Base-by-base conservation (phyloP, 2,797 vertebrate genomes). In the Periparus ater region DNA sequence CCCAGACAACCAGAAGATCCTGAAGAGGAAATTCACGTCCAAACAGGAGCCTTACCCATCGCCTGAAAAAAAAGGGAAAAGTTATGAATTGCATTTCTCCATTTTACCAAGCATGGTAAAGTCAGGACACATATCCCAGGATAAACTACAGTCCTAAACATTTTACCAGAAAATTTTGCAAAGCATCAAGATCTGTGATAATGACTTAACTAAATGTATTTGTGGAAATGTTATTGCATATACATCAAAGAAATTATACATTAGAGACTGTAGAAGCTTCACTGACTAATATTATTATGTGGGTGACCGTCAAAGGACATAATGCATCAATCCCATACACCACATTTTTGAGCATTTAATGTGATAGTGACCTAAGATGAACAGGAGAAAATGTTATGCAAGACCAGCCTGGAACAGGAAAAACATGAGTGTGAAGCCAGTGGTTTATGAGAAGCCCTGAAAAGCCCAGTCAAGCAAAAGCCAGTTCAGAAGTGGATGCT, bases 1-100 rank as follows among this genome's bases (percentile, higher is more conserved):
- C 99, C 99, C 99, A 99, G 86, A 99, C 98, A 89, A 99, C 99
- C 95, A 99, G 97, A 53, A 99, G 98, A 94, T 99, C 99, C 98
- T 99, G 99, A 36, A 99, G 98, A 6, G 99, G 98, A 94, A 99
- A 99, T 97, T 99, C 99, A 10, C 99, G 98, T 47, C 99, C 99
- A 62, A 99, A 99, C 75, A 99, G 97, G 84, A 99, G 98, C 36
- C 99, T 98, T 23, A 99, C 99, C 99, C 99, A 99, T 78, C 99
- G 98, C 55, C 99, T 99, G 96, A 27, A 96, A 93, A 91, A 68
- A 89, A 61, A 88, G 53, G 61, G 57, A 48, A 88, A 62, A 74
- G 38, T 68, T 4, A 30, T 44, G 61, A 86, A 66, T 77, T 62
- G 50, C 23, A 81, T 72, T 91, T 88, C 63, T 77, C 67, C 4